Evolutionary conservation across 2,113 vertebrate genomes (phyloP), one percentile per base, ranked within the genome.

Genomic region (Rhizomys pruinosus): DNA sequence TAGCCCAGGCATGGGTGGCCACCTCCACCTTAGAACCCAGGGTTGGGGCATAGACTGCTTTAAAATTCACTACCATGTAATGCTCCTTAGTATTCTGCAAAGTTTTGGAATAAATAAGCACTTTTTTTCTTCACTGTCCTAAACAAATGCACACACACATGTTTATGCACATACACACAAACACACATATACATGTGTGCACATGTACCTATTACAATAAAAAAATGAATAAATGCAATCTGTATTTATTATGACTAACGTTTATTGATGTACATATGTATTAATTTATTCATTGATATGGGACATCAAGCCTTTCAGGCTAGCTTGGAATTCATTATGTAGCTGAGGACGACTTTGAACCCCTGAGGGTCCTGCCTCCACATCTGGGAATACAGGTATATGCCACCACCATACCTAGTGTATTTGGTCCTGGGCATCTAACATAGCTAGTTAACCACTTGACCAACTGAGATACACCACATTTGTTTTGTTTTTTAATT

Each of bases 1-100:
- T 7, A 74, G 0, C 7, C 4, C 7, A 69, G 44, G 3, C 0
- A 7, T 37, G 29, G 4, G 79, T 11, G 7, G 0, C 11, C 42
- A 71, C 34, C 0, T 6, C 5, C 4, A 2, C 9, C 6, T 72
- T 8, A 34, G 32, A 9, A 6, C 6, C 0, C 13, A 76, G 13
- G n/a, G n/a, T n/a, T n/a, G n/a, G n/a, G n/a, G n/a, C n/a, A n/a
- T n/a, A n/a, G n/a, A n/a, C n/a, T n/a, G n/a, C n/a, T n/a, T n/a
- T n/a, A n/a, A n/a, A n/a, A n/a, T n/a, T 68, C 13, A 20, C 17
- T 66, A 23, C 1, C 1, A 44, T 61, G 19, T 27, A 20, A 10
- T 22, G 12, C 2, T 42, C 11, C 12, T 77, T 19, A 61, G 17
- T 32, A 10, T 0, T 42, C 0, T 39, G 29, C 5, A 61, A 55